These are phyloP conservation scores for Suncus etruscus DNA, from an alignment of 2,113 vertebrate genomes.

Conservation along the genomic window DNA sequence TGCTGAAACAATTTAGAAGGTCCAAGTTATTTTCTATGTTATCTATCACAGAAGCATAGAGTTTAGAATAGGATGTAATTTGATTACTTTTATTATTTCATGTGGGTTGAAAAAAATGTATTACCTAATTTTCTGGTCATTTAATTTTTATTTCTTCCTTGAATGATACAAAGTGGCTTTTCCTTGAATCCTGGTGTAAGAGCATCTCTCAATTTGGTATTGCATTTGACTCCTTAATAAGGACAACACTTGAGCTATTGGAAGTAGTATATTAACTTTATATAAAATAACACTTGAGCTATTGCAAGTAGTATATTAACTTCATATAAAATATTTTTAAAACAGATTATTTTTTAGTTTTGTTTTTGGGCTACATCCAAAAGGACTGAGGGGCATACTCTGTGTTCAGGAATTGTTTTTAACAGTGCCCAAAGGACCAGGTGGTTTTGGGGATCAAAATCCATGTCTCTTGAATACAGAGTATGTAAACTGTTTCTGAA, in stretches of 20 bases:
- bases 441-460: too few relatives aligned
- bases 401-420: too few relatives aligned
- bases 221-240: constrained; percentile 13
- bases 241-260: background rate
- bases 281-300: too few relatives aligned
- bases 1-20: constrained; percentile 55
- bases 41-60: constrained; percentile 45
- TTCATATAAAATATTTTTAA: background rate
- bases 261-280: too few relatives aligned
- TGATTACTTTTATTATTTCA: constrained; percentile 61
- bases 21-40: constrained; percentile 61
- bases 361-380: too few relatives aligned
- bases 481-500: background rate
- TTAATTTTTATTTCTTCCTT: constrained; percentile 62
- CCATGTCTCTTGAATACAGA: too few relatives aligned
- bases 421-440: too few relatives aligned
- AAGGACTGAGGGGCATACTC: too few relatives aligned
- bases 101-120: constrained; percentile 48
- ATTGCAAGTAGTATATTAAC: too few relatives aligned
- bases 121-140: constrained; percentile 58
- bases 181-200: background rate
- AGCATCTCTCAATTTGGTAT: background rate
- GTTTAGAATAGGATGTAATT: constrained; percentile 47
- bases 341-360: too few relatives aligned
- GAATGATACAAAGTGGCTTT: constrained; percentile 33